phyloP scores from a whole-genome alignment of 2,113 vertebrate genomes.

The Phocoena sinus region DNA sequence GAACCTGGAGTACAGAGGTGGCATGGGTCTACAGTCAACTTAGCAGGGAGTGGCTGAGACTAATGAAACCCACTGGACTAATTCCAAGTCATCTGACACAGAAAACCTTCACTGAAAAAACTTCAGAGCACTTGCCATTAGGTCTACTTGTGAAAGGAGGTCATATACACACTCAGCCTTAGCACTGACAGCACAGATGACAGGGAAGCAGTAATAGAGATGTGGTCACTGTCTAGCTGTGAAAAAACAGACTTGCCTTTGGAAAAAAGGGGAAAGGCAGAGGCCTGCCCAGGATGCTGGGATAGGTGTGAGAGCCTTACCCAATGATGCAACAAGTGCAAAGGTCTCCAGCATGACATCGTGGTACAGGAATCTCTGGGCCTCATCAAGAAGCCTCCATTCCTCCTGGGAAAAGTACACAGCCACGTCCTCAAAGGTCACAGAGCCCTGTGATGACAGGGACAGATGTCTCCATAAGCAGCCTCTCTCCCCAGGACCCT shows the following conservation, averaged over 20 bases:
- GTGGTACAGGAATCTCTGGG: background rate
- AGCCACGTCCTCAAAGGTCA: background rate
- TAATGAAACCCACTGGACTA: background rate
- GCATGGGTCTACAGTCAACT: background rate
- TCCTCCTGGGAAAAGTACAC: constrained; percentile 11
- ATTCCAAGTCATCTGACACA: background rate
- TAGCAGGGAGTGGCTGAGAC: background rate
- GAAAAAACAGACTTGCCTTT: background rate
- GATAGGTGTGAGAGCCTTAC: background rate
- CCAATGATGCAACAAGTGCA: background rate
- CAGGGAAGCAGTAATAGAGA: background rate
- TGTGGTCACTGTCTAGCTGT: background rate
- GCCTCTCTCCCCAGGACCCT: background rate
- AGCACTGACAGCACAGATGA: background rate
- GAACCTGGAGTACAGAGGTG: background rate
- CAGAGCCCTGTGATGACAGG: background rate
- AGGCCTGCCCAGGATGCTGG: background rate
- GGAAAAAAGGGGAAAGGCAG: background rate
- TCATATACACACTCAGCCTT: background rate
- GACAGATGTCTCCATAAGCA: background rate
- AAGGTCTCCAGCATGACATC: background rate
- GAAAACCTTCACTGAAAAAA: background rate
- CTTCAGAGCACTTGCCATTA: background rate
- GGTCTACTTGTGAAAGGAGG: background rate
- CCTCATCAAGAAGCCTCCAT: background rate